Percentiles rank a stretch among this genome's conserved stretches.
Evolutionary conservation across 2,888 invertebrate species (phyloP).

Genomic region (Ophion ventricosus): DNA sequence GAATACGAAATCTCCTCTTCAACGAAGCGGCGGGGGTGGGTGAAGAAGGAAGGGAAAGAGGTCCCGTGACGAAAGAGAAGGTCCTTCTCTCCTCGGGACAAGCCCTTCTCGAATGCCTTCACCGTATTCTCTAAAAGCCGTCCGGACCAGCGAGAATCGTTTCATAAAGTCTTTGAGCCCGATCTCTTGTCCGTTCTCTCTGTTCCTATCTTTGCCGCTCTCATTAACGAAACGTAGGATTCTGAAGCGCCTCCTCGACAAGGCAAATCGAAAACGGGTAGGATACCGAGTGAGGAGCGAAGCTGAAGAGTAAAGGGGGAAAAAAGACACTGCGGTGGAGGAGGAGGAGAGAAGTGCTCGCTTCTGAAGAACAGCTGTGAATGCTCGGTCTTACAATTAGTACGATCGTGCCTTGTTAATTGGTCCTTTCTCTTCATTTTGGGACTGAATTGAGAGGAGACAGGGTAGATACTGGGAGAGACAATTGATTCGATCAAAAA

Average conservation of each 20-base stretch:
- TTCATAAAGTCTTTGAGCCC: constrained; percentile 58
- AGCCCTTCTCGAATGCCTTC: constrained; percentile 59
- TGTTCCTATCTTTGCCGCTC: constrained; percentile 36
- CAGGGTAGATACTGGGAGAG: neutral
- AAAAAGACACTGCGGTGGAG: constrained; percentile 22
- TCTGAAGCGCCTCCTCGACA: constrained; percentile 46
- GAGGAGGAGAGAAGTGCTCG: constrained; percentile 43
- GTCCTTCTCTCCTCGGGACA: constrained; percentile 32
- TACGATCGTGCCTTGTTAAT: constrained; percentile 60
- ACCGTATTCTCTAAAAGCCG: constrained; percentile 59
- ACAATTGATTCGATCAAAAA: constrained; percentile 53
- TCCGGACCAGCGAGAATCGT: constrained; percentile 59
- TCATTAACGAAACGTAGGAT: constrained; percentile 36
- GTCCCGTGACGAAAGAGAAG: constrained; percentile 39
- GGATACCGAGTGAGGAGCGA: constrained; percentile 41
- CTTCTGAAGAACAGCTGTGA: constrained; percentile 62
- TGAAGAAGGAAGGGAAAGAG: constrained; percentile 24
- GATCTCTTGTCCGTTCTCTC: constrained; percentile 41
- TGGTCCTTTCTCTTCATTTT: constrained; percentile 62
- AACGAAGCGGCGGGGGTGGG: neutral
- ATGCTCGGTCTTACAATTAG: constrained; percentile 61
- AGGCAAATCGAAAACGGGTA: constrained; percentile 49
- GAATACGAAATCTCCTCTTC: constrained; percentile 55
- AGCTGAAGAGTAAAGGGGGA: constrained; percentile 38
- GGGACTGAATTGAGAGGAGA: constrained; percentile 31